Conservation (phyloP, 1,140 invertebrate genomes). For the Pseudomyrmex flavicornis region DNA sequence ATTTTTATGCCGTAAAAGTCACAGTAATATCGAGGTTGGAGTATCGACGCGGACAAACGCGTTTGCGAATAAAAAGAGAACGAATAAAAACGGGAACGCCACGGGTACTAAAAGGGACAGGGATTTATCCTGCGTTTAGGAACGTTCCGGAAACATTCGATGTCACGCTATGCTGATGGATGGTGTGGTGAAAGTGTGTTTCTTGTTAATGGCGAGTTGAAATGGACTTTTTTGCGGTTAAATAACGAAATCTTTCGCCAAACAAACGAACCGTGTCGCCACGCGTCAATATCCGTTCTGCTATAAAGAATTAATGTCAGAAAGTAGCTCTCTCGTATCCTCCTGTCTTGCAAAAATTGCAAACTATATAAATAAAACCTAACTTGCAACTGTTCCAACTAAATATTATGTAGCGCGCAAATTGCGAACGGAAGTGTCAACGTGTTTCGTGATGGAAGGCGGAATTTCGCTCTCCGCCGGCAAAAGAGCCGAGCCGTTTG, state of each 20-base stretch:
- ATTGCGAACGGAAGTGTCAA: not conserved
- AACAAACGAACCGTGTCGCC: constrained; percentile 63
- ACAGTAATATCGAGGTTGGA: constrained; percentile 32
- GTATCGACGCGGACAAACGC: constrained; percentile 30
- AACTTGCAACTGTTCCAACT: not conserved
- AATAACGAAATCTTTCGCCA: constrained; percentile 61
- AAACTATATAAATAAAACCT: not conserved
- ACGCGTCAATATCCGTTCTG: constrained; percentile 68
- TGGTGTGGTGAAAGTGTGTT: constrained; percentile 40
- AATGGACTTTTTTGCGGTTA: constrained; percentile 43
- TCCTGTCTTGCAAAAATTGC: not conserved
- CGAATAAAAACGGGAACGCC: not conserved
- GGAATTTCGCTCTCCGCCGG: not conserved
- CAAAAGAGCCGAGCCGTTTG: constrained; percentile 14
- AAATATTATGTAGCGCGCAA: not conserved
- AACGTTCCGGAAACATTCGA: constrained; percentile 38
- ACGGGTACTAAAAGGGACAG: constrained; percentile 40
- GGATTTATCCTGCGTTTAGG: constrained; percentile 52
- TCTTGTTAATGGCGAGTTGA: constrained; percentile 58
- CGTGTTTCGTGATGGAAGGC: not conserved
- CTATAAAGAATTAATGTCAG: no score
- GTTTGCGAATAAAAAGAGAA: constrained; percentile 1
- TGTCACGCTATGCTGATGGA: constrained; percentile 54
- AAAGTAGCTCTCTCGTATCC: not conserved
- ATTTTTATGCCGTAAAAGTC: constrained; percentile 34